Conservation (phyloP, 2,113 vertebrate species). For the Menidia beryllina region DNA sequence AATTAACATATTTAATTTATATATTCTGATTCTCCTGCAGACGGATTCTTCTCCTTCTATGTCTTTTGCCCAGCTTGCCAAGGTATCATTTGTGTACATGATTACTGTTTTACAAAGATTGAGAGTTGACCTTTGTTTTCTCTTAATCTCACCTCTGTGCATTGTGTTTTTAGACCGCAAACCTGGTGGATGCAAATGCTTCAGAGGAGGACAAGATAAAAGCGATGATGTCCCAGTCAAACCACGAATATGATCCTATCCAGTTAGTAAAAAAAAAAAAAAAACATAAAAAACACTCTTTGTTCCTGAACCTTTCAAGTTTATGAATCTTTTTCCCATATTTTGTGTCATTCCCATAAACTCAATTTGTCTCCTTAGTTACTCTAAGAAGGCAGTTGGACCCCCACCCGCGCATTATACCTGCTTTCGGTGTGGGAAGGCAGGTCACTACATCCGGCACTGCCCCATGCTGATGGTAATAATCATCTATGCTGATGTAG, state of each 20-base stretch:
- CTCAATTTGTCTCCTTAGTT: constrained; percentile 79
- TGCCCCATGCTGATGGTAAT: constrained; percentile 93
- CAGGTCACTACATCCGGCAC: constrained; percentile 96
- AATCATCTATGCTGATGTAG: background rate
- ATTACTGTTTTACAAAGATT: background rate
- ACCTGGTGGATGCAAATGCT: constrained; percentile 98
- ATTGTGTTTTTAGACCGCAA: constrained; percentile 89
- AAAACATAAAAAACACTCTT: background rate
- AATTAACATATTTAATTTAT: constrained; percentile 87
- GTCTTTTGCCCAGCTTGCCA: constrained; percentile 97
- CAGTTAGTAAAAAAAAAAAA: constrained; percentile 92
- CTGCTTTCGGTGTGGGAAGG: constrained; percentile 94
- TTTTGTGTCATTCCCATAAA: background rate
- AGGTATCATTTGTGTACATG: constrained; percentile 83
- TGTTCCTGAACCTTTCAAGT: background rate
- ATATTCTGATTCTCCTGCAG: constrained; percentile 90
- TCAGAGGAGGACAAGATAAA: constrained; percentile 99
- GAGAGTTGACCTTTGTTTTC: background rate
- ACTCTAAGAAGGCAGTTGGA: constrained; percentile 95
- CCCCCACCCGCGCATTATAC: constrained; percentile 96
- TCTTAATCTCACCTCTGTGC: background rate
- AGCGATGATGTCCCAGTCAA: constrained; percentile 99
- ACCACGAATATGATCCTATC: constrained; percentile 97
- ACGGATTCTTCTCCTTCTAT: constrained; percentile 97
- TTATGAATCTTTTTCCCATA: background rate